Evolutionary conservation across 2,888 invertebrate genomes (phyloP), one percentile per base, ranked within the genome.

Genomic region (Hoplodrina ambigua): DNA sequence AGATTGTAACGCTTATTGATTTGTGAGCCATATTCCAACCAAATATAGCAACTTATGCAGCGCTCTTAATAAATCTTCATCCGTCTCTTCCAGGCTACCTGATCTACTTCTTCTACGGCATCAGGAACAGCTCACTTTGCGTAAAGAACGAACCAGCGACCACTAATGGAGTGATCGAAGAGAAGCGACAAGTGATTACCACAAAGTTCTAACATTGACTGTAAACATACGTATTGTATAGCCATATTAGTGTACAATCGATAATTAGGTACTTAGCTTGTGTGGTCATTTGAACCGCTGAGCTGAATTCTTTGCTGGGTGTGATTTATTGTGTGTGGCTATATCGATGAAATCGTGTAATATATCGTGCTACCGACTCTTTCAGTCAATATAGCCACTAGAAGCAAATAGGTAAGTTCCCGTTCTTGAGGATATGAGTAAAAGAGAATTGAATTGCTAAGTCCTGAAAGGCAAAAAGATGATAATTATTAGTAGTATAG

Each of bases 61-160:
- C n/a, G 17, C 4, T 44, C 59, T 15, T n/a, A 41, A 30, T 0
- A 60, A 52, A 10, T 37, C 10, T 6, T 25, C 6, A 0, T 30
- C 25, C 4, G 0, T n/a, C 13, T 30, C 4, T 76, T 81, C 10
- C 93, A 98, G 98, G 98, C 62, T 97, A 98, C 87, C 85, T 97
- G 3, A 98, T 99, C 86, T 99, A 99, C 92, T 98, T 99, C 91
- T 91, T 96, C 76, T 99, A 99, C 89, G 99, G 99, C 56, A 97
- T 99, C 69, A 94, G 96, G 53, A 96, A 99, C 89, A 99, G 99
- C 69, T 94, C 96, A 0, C 97, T 98, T 85, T 96, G 96, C n/a
- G 86, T 85, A 65, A 68, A 71, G 33, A 59, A 19, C 0, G 49
- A 80, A 0, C 75, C 83, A 0, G 68, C 80, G 0, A 76, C 74